A percentile compares a stretch with the other conserved stretches of the same genome.
These are phyloP conservation scores for Callorhinus ursinus DNA, from an alignment of 2,113 vertebrate genomes.

Conservation along the genomic window DNA sequence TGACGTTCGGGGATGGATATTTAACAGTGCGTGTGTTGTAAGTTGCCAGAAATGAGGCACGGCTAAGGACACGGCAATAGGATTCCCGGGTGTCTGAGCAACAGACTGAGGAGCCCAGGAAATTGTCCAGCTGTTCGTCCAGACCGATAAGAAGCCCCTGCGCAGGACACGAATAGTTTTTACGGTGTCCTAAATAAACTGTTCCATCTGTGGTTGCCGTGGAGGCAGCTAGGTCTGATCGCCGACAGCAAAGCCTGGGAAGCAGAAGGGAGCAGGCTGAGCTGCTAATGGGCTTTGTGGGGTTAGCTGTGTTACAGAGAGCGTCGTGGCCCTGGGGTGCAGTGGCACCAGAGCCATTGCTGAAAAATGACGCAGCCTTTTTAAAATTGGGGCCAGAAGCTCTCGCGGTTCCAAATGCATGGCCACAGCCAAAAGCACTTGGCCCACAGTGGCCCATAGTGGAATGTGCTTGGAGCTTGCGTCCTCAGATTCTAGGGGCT, in stretches of 20 bases:
- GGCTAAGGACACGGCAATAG: not conserved
- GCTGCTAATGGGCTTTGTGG: constrained; percentile 29
- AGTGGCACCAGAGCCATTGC: not conserved
- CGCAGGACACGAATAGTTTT: not conserved
- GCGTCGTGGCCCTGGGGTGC: not conserved
- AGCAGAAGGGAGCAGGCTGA: not conserved
- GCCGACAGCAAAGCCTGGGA: not conserved
- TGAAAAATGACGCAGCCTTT: not conserved
- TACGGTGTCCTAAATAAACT: not conserved
- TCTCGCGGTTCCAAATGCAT: not conserved
- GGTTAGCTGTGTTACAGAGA: not conserved
- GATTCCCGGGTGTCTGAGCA: constrained; percentile 42
- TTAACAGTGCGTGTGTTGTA: not conserved
- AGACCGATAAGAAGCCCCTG: not conserved
- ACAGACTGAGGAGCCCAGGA: constrained; percentile 21
- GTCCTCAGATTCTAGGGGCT: not conserved
- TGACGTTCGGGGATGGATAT: not conserved
- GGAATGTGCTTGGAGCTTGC: not conserved
- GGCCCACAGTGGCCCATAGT: no score
- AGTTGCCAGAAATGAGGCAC: not conserved
- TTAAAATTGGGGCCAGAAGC: not conserved
- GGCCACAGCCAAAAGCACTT: not conserved
- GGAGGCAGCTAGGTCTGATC: fast-evolving
- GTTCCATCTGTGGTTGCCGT: not conserved
- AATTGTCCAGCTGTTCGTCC: not conserved